Evolutionary conservation across 2,113 vertebrate genomes (phyloP), one percentile per base, ranked within the genome.

Genomic region (Pelobates fuscus): DNA sequence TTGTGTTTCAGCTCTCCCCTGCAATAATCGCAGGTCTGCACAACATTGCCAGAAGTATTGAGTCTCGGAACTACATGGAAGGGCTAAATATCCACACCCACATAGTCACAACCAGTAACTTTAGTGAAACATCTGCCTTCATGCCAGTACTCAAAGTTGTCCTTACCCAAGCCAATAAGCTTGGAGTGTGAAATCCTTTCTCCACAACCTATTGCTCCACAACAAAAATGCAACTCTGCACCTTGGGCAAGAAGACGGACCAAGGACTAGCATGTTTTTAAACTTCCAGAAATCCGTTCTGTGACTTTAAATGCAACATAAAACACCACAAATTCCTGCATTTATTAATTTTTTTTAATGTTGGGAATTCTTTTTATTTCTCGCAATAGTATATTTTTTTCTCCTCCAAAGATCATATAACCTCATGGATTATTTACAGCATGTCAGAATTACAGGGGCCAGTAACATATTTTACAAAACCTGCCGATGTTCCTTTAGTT

Each of bases 61-160:
- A 98, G 80, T 88, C 86, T 0, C 91, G 92, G 11, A 90, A 92
- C 84, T 99, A 99, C 84, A 30, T 80, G 0, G 96, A 97, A 60
- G 92, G 96, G 14, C 84, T 99, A 70, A 93, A 85, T 84, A 95
- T 96, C 85, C 97, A 99, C 81, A 99, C 96, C 0, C 97, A 99
- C 88, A 96, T 99, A 0, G 95, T 98, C 68, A 94, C 94, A 86
- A 98, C 80, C 88, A 98, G 95, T 89, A 99, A 99, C 92, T 99
- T 99, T 89, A 99, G 97, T 0, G 97, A 99, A 88, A 99, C 93
- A 4, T 99, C 97, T 0, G 95, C 95, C n/a, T 99, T 99, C 85
- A 99, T 99, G 97, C 97, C 97, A 0, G 94, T 99, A 2, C 94
- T 99, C 44, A 99, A 99, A 82, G 96, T 98, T 49, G 93, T 99